A percentile compares a stretch with the other conserved stretches of the same genome.
phyloP scores from a whole-genome alignment of 1,140 invertebrate species.

The Drosophila persimilis region DNA sequence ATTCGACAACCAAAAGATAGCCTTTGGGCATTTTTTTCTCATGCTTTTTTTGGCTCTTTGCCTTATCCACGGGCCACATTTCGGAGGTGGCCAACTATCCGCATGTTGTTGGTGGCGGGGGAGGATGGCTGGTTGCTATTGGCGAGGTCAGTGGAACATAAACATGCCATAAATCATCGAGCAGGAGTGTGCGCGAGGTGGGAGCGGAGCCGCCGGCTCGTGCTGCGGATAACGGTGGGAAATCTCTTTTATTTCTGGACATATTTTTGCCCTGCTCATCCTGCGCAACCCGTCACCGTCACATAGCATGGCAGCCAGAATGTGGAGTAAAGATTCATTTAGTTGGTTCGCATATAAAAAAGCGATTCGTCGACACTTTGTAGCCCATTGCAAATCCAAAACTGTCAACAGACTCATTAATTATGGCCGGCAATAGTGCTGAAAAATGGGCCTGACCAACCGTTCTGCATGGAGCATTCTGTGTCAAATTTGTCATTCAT shows the following conservation, averaged over 20 bases:
- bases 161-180: conserved; percentile 75
- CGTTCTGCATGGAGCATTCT: conserved; percentile 31
- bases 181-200: conserved; percentile 42
- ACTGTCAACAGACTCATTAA: conserved; percentile 74
- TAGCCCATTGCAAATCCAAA: conserved; percentile 60
- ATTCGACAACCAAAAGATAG: not conserved
- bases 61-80: conserved; percentile 33
- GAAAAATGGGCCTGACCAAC: conserved; percentile 46
- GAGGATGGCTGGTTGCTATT: conserved; percentile 26
- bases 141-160: conserved; percentile 76
- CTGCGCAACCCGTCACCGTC: conserved; percentile 25
- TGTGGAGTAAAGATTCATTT: conserved; percentile 46
- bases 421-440: conserved; percentile 58
- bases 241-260: conserved; percentile 60
- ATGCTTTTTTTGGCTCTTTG: conserved; percentile 10
- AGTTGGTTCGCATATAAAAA: conserved; percentile 36
- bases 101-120: conserved; percentile 27
- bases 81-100: conserved; percentile 38
- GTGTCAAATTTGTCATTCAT: conserved; percentile 77
- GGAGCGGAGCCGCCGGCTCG: conserved; percentile 47
- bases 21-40: not conserved
- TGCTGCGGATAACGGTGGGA: conserved; percentile 44
- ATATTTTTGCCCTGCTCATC: conserved; percentile 47
- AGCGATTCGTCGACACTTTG: conserved; percentile 46
- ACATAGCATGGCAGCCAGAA: conserved; percentile 23